Evolutionary conservation across 1,140 invertebrate species (phyloP).

Genomic region (Lycorma delicatula): DNA sequence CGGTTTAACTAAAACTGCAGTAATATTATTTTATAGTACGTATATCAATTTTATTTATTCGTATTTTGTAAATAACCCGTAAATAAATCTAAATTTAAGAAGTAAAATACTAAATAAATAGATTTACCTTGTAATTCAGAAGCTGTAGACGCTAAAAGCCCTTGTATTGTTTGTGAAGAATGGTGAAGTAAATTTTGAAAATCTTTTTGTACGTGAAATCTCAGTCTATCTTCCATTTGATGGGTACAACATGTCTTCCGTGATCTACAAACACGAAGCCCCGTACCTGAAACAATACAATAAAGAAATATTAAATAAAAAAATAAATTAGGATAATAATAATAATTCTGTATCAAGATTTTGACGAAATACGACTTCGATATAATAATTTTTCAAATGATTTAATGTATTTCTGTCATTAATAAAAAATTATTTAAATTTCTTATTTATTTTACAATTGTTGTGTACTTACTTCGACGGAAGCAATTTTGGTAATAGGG

Average conservation of each 20-base stretch:
- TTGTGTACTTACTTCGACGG: no score
- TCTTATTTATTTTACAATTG: no score
- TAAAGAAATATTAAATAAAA: not conserved
- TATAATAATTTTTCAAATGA: no score
- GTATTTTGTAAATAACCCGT: not conserved
- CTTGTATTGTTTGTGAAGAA: constrained; percentile 51
- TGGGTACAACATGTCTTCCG: constrained; percentile 19
- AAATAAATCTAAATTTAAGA: not conserved
- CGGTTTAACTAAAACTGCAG: no score
- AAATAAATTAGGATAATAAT: not conserved
- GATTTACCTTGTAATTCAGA: constrained; percentile 51
- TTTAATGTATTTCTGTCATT: no score
- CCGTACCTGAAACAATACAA: constrained; percentile 16
- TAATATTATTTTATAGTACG: not conserved
- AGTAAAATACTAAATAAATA: constrained; percentile 11
- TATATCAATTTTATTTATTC: constrained; percentile 6
- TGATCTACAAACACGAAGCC: constrained; percentile 18
- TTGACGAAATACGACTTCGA: no score
- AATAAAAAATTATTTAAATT: no score
- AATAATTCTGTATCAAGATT: no score
- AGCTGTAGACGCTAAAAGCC: constrained; percentile 51
- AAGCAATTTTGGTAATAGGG: no score
- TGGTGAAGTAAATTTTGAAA: constrained; percentile 47
- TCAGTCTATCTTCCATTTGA: constrained; percentile 34
- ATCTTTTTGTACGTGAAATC: constrained; percentile 45